Conservation (phyloP, 2,888 invertebrate genomes). For the Drosophila colorata region DNA sequence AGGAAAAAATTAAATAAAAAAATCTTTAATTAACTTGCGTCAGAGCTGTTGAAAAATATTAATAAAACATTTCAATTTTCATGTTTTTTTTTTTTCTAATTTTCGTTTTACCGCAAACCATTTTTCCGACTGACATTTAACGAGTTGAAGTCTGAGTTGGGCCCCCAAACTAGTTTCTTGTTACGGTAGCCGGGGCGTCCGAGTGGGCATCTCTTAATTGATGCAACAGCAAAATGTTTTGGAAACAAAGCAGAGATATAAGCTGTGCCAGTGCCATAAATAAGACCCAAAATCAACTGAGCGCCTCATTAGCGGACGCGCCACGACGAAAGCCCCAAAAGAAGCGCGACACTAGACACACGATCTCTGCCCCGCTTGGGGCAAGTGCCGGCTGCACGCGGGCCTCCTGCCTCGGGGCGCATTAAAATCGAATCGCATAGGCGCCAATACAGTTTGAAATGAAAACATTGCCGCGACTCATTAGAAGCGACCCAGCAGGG, state of each 20-base stretch:
- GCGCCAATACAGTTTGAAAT: slow-evolving; percentile 55
- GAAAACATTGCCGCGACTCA: slow-evolving; percentile 65
- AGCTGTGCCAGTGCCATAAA: slow-evolving; percentile 58
- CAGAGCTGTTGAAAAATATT: slow-evolving; percentile 73
- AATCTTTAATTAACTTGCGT: slow-evolving; percentile 71
- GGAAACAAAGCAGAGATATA: slow-evolving; percentile 72
- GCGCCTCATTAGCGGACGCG: slow-evolving; percentile 62
- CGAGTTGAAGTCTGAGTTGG: slow-evolving; percentile 23
- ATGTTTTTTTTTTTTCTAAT: slow-evolving; percentile 20
- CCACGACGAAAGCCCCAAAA: slow-evolving; percentile 18
- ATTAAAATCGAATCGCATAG: slow-evolving; percentile 52
- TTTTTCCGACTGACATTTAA: slow-evolving; percentile 44
- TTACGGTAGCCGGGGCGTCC: slow-evolving; percentile 34
- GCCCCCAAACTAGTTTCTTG: slow-evolving; percentile 42
- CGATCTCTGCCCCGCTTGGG: not conserved
- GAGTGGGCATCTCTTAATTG: slow-evolving; percentile 60
- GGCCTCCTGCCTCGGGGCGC: slow-evolving; percentile 46
- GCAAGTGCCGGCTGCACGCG: slow-evolving; percentile 33
- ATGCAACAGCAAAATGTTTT: slow-evolving; percentile 70
- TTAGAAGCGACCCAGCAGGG: slow-evolving; percentile 65
- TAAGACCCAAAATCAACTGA: slow-evolving; percentile 56
- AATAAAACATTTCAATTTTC: slow-evolving; percentile 78
- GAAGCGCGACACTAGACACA: slow-evolving; percentile 20
- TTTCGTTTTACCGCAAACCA: slow-evolving; percentile 33
- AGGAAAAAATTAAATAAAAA: slow-evolving; percentile 2